Evolutionary conservation across 1,140 invertebrate genomes (phyloP).

Genomic region (Laupala kohalensis): DNA sequence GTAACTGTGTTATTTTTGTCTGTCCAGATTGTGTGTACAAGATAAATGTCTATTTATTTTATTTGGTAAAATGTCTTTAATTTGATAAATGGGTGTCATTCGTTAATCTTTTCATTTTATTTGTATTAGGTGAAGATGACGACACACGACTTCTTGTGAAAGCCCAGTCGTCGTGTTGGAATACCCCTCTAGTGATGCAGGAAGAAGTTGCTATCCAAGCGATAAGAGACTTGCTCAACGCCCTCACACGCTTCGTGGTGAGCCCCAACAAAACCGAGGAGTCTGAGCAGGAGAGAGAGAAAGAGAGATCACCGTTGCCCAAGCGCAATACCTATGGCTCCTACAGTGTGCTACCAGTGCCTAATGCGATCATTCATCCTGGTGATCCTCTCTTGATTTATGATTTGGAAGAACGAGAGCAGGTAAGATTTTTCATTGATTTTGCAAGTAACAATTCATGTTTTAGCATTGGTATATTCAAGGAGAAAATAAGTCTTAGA

Average conservation of each 20-base stretch:
- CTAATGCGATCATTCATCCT: neutral
- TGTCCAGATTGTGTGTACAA: no score
- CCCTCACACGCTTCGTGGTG: constrained; percentile 37
- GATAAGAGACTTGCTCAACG: constrained; percentile 52
- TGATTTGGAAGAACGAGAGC: neutral
- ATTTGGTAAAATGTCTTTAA: neutral
- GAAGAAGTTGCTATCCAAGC: constrained; percentile 43
- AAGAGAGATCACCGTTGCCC: neutral
- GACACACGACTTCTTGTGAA: constrained; percentile 34
- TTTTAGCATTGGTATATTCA: no score
- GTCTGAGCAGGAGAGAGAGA: neutral
- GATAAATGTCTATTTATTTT: no score
- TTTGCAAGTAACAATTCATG: no score
- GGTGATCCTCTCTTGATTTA: neutral
- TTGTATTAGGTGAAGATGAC: constrained; percentile 23
- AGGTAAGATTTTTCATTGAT: neutral
- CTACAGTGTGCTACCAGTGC: neutral
- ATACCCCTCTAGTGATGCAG: constrained; percentile 30
- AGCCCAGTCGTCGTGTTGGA: constrained; percentile 26
- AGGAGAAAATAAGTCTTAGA: no score
- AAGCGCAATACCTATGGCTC: neutral
- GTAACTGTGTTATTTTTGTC: no score
- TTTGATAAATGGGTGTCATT: neutral
- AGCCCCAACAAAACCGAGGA: neutral
- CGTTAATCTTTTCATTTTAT: constrained; percentile 5